A percentile compares a stretch with the other conserved stretches of the same genome.
Conservation (phyloP, 2,797 vertebrate genomes). For the Australoheros facetus region DNA sequence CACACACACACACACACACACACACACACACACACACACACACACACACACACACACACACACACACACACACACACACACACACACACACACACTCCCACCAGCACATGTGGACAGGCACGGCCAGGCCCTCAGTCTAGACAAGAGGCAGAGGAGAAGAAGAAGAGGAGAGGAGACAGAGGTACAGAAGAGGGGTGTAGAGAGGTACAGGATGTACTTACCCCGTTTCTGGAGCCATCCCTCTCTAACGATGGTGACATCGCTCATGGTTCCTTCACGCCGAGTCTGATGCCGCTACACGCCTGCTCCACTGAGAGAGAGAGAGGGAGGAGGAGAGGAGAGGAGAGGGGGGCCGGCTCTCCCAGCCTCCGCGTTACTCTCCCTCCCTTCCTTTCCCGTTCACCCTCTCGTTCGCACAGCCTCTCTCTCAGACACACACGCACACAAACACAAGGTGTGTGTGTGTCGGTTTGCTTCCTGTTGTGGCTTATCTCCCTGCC, state of each 20-base stretch:
- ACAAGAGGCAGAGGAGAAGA: conserved; percentile 58
- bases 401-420: conserved; percentile 83
- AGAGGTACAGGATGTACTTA: conserved; percentile 81
- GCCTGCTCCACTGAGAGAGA: conserved; percentile 82
- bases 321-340: conserved; percentile 77
- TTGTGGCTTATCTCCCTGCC: conserved; percentile 77
- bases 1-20: conserved; percentile 32
- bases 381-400: conserved; percentile 84
- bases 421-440: conserved; percentile 63
- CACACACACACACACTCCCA: conserved; percentile 65
- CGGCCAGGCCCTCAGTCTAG: conserved; percentile 69
- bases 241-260: conserved; percentile 99
- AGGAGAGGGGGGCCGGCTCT: conserved; percentile 76
- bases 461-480: conserved; percentile 72
- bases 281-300: conserved; percentile 86
- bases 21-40: conserved; percentile 24
- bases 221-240: conserved; percentile 99
- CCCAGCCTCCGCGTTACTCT: conserved; percentile 82
- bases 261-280: conserved; percentile 97
- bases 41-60: conserved; percentile 25
- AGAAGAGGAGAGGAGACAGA: conserved; percentile 42
- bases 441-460: conserved; percentile 45
- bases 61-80: conserved; percentile 40
- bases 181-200: conserved; percentile 32
- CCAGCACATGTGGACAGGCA: conserved; percentile 74